A percentile compares a stretch with the other conserved stretches of the same genome.
Conservation (phyloP, 2,888 invertebrate genomes). For the Drosophila rellima region DNA sequence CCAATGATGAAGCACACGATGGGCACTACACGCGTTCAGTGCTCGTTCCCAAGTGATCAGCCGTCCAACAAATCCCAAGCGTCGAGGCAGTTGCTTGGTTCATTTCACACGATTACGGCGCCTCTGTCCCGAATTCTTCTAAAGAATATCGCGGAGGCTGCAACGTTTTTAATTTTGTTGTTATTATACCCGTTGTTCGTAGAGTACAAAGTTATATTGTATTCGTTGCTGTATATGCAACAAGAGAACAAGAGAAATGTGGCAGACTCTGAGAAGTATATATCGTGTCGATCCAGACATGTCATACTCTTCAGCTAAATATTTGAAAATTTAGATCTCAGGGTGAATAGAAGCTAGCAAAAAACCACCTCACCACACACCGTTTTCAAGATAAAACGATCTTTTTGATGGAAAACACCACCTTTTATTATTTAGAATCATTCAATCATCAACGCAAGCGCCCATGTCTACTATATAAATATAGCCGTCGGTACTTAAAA, state of each 20-base stretch:
- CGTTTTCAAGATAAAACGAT: no score
- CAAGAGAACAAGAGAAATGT: not conserved
- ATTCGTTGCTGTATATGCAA: not conserved
- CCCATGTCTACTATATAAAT: no score
- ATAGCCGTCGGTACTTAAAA: not conserved
- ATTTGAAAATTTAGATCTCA: no score
- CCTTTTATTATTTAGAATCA: no score
- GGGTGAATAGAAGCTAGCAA: no score
- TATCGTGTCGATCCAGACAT: not conserved
- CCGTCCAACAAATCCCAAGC: conserved; percentile 28
- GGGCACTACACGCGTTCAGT: conserved; percentile 72
- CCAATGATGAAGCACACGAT: conserved; percentile 26
- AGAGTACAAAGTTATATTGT: not conserved
- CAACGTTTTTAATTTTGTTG: conserved; percentile 5
- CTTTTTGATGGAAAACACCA: no score
- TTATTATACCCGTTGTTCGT: not conserved
- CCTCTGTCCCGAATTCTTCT: conserved; percentile 41
- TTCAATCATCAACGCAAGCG: no score
- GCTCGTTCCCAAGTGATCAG: conserved; percentile 64
- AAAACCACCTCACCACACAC: not conserved
- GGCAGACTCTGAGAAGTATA: not conserved
- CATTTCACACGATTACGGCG: conserved; percentile 67
- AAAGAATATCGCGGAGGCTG: conserved; percentile 32
- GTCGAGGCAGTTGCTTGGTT: conserved; percentile 58
- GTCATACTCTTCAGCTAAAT: no score